A percentile compares a stretch with the other conserved stretches of the same genome.
Conservation (phyloP, 2,113 vertebrate genomes). For the Epinephelus cyanopodus region DNA sequence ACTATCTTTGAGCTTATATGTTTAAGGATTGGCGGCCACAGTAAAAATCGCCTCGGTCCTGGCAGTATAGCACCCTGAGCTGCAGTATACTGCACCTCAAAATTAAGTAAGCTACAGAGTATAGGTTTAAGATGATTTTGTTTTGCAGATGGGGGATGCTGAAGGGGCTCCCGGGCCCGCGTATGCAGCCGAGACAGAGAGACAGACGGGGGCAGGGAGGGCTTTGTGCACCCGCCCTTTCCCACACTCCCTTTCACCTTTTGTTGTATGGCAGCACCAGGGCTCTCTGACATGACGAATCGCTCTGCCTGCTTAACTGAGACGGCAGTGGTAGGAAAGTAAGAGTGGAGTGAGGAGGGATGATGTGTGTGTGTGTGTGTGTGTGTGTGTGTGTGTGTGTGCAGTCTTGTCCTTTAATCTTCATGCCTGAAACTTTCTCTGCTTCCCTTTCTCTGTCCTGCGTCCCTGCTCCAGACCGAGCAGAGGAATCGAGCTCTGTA, state of each 20-base stretch:
- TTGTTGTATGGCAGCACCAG: conserved; percentile 76
- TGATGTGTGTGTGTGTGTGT: conserved; percentile 30
- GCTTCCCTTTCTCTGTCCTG: conserved; percentile 26
- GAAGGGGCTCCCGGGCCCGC: conserved; percentile 42
- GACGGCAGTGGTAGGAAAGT: conserved; percentile 39
- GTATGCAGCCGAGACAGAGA: conserved; percentile 68
- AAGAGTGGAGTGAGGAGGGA: conserved; percentile 35
- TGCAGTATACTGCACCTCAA: too few relatives aligned
- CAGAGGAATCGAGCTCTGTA: conserved; percentile 39
- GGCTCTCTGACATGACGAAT: conserved; percentile 83
- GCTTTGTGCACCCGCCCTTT: conserved; percentile 84
- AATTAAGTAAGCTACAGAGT: too few relatives aligned
- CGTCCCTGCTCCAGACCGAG: conserved; percentile 37
- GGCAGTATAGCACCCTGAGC: too few relatives aligned
- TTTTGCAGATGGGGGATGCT: conserved; percentile 52
- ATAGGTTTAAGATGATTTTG: too few relatives aligned
- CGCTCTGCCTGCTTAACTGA: conserved; percentile 71
- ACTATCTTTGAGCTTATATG: conserved; percentile 15
- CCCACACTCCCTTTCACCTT: conserved; percentile 86
- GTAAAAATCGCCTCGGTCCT: neutral
- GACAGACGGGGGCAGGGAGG: conserved; percentile 77
- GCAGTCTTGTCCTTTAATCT: conserved; percentile 35
- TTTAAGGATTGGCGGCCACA: conserved; percentile 26
- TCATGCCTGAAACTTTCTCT: conserved; percentile 9
- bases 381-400: neutral